phyloP scores from a whole-genome alignment of 2,888 invertebrate species.

The Drosophila villosipedis region DNA sequence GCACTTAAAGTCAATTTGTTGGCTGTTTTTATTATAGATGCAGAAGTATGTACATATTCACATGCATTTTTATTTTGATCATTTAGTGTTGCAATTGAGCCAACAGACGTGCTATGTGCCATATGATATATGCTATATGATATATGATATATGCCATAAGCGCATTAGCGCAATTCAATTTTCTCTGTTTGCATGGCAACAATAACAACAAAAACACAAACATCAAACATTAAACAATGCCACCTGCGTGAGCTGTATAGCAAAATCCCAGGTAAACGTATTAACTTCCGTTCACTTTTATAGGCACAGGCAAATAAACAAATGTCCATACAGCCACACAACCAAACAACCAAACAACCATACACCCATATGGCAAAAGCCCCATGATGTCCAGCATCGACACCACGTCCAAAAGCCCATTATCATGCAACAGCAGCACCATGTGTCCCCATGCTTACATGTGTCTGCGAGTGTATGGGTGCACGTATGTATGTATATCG shows the following conservation, averaged over 20 bases:
- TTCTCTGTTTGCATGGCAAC: conserved; percentile 53
- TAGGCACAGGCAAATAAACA: conserved; percentile 50
- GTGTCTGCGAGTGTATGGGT: not conserved
- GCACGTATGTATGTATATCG: conserved; percentile 9
- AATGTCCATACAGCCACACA: not conserved
- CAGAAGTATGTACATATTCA: conserved; percentile 53
- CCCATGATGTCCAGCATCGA: conserved; percentile 51
- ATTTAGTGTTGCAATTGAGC: conserved; percentile 55
- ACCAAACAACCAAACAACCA: conserved; percentile 11
- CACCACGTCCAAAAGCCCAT: conserved; percentile 50
- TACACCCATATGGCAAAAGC: conserved; percentile 22
- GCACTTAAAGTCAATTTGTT: conserved; percentile 76
- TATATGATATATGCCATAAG: conserved; percentile 63
- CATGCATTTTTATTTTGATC: conserved; percentile 72
- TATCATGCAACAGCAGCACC: conserved; percentile 52
- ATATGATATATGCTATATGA: not conserved
- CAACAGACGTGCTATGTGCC: conserved; percentile 27
- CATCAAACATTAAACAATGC: conserved; percentile 56
- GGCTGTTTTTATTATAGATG: conserved; percentile 64
- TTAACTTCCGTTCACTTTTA: conserved; percentile 80
- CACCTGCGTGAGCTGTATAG: conserved; percentile 58
- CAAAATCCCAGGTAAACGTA: conserved; percentile 72
- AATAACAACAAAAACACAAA: conserved; percentile 28
- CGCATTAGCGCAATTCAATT: conserved; percentile 80
- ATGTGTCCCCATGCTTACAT: conserved; percentile 34